phyloP scores from a whole-genome alignment of 53 echinoderm and acorn worm genomes.

The Patiria pectinifera region DNA sequence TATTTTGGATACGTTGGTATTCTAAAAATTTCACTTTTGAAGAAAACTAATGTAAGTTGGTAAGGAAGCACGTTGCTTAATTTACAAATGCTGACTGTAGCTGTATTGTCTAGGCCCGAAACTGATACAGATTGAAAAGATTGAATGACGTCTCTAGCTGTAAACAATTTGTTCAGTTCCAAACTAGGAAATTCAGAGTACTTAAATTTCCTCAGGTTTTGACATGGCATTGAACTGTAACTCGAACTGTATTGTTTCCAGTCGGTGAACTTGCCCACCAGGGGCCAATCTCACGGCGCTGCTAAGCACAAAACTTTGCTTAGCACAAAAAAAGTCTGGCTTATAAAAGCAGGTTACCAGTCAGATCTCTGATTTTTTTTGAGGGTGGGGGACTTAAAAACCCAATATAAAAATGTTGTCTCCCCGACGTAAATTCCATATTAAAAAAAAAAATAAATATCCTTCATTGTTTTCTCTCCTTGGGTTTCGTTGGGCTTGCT shows the following conservation, averaged over 20 bases:
- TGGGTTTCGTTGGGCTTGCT: too few relatives aligned
- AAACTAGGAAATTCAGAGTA: background rate
- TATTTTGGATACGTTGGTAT: background rate
- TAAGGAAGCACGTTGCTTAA: background rate
- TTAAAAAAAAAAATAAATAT: too few relatives aligned
- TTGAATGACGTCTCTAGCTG: slow-evolving; percentile 4
- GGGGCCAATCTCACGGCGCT: too few relatives aligned
- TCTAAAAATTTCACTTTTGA: background rate
- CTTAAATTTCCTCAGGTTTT: background rate
- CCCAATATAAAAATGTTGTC: too few relatives aligned
- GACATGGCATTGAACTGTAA: background rate
- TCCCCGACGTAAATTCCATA: too few relatives aligned
- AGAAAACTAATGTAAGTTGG: background rate
- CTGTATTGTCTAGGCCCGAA: slow-evolving; percentile 1
- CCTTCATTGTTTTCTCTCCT: too few relatives aligned
- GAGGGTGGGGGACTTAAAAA: too few relatives aligned
- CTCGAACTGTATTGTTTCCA: background rate
- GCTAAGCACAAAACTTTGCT: too few relatives aligned
- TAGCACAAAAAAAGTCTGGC: too few relatives aligned
- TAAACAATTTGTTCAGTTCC: slow-evolving; percentile 20
- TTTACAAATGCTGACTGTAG: background rate
- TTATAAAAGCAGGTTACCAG: too few relatives aligned
- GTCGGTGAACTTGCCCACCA: background rate
- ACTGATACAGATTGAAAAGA: background rate
- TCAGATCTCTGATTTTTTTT: too few relatives aligned